Percentiles rank a stretch among this genome's conserved stretches.
phyloP scores from a whole-genome alignment of 2,113 vertebrate genomes.

The Chiloscyllium plagiosum region DNA sequence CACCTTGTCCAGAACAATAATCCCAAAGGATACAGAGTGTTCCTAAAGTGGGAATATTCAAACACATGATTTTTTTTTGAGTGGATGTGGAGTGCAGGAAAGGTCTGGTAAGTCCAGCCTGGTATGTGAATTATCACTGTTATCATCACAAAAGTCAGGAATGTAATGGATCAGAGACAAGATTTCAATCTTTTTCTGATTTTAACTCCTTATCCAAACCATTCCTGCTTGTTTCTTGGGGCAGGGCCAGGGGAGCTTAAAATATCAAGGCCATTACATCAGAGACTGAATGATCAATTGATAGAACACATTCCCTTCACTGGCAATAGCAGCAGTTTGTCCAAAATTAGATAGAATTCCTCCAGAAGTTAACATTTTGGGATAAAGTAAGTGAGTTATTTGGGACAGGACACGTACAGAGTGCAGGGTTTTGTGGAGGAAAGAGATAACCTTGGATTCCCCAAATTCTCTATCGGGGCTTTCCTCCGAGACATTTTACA shows the following conservation, averaged over 20 bases:
- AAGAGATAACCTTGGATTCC: background rate
- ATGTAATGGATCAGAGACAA: background rate
- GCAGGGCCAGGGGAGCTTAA: background rate
- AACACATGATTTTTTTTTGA: no score
- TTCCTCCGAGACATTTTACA: background rate
- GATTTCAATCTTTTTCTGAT: background rate
- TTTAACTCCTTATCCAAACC: background rate
- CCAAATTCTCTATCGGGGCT: background rate
- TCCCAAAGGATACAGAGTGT: no score
- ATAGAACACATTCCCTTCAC: background rate
- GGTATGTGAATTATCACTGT: background rate
- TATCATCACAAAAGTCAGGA: background rate
- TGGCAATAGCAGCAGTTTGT: no score
- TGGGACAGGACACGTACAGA: background rate
- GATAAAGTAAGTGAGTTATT: background rate
- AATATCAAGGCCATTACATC: background rate
- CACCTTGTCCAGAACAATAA: background rate
- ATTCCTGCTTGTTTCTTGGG: background rate
- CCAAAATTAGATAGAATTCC: background rate
- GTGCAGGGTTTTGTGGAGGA: background rate
- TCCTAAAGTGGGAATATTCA: background rate
- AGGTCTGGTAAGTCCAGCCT: no score
- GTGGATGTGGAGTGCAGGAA: background rate
- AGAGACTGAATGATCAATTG: background rate
- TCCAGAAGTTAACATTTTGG: background rate